A percentile compares a stretch with the other conserved stretches of the same genome.
Conservation (phyloP, 1,140 invertebrate genomes). For the Ditylenchus dipsaci region DNA sequence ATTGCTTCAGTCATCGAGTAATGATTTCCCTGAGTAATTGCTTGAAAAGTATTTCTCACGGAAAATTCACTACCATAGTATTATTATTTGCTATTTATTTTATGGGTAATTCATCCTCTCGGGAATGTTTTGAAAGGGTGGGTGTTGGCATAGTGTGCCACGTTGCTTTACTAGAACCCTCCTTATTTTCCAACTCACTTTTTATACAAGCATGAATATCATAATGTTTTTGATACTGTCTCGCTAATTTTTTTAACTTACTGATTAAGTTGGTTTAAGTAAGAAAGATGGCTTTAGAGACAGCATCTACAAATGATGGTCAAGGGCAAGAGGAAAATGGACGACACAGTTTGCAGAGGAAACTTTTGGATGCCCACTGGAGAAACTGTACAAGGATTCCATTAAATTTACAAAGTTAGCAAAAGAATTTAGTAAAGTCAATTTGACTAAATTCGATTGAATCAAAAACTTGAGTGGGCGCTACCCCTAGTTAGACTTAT, state of each 20-base stretch:
- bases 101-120: not conserved
- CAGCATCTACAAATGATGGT: no score
- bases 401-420: conserved; percentile 37
- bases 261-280: no score
- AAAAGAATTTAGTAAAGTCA: not conserved
- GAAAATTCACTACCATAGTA: no score
- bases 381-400: conserved; percentile 33
- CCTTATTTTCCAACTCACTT: not conserved
- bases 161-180: not conserved
- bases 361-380: conserved; percentile 31
- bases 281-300: no score
- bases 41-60: no score
- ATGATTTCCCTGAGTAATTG: no score
- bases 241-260: no score
- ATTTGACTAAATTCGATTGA: not conserved
- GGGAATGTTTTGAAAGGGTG: not conserved
- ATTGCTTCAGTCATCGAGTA: no score
- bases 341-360: conserved; percentile 22
- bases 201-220: not conserved
- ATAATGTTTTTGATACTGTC: no score
- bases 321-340: not conserved
- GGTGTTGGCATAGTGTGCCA: not conserved
- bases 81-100: no score
- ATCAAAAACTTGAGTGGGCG: not conserved
- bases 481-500: not conserved